Percentiles rank a stretch among this genome's conserved stretches.
Conservation (phyloP, 2,888 invertebrate species). For the Timandra comae region DNA sequence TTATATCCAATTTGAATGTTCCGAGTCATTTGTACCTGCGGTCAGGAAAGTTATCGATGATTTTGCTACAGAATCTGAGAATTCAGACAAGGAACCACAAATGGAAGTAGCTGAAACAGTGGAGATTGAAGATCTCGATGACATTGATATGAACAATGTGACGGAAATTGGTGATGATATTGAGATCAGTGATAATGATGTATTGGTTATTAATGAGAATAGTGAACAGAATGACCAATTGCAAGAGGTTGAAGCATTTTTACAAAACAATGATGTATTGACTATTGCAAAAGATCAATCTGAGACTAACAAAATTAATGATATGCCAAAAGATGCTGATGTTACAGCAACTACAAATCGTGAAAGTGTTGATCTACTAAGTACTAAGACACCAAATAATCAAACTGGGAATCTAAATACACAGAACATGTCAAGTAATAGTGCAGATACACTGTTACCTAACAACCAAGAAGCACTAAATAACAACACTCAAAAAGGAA, state of each 20-base stretch:
- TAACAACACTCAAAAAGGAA: slow-evolving; percentile 7
- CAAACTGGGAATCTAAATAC: no score
- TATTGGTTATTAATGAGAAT: no score
- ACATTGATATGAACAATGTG: slow-evolving; percentile 9
- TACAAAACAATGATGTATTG: background rate
- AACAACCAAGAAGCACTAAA: slow-evolving; percentile 59
- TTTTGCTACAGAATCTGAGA: slow-evolving; percentile 49
- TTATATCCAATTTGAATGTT: slow-evolving; percentile 39
- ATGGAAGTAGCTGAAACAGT: slow-evolving; percentile 32
- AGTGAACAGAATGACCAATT: no score
- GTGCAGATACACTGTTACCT: slow-evolving; percentile 49
- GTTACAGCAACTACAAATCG: slow-evolving; percentile 4
- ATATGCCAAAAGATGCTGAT: background rate
- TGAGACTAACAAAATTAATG: background rate
- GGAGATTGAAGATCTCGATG: slow-evolving; percentile 15
- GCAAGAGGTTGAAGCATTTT: background rate
- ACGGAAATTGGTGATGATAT: no score
- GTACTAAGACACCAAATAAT: no score
- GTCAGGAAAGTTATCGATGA: slow-evolving; percentile 52
- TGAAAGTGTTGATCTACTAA: slow-evolving; percentile 5
- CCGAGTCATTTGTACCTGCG: slow-evolving; percentile 52
- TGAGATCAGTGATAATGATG: no score
- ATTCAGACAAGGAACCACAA: slow-evolving; percentile 34
- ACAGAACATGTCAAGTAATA: slow-evolving; percentile 33
- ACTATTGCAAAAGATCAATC: background rate